Base-by-base conservation (phyloP, 2,888 invertebrate genomes). In the Diabrotica balteata region DNA sequence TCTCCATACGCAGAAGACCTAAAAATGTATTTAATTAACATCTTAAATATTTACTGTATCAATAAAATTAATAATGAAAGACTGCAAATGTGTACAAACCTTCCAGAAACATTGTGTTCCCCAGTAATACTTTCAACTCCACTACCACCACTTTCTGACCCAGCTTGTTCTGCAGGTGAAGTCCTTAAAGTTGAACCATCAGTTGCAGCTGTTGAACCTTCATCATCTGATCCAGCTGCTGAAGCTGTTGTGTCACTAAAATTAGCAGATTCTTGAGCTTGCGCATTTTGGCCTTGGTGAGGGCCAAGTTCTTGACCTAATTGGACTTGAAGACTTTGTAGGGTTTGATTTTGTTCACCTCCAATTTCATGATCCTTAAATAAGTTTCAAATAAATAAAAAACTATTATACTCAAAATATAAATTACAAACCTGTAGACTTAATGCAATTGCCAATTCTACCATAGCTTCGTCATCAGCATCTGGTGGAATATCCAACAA, bases 381-480 rank as follows among this genome's bases (percentile, higher is more conserved):
- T 43, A 46, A 62, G 7, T n/a, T 53, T 51, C 8, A 49, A 22
- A 49, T 47, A 8, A 54, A 54, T n/a, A 54, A 53, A 47, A 49
- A n/a, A 11, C 3, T 44, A 32, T 32, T 32, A 4, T 2, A 32
- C 32, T 32, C 32, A 32, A 32, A 32, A 32, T 32, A 32, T 32
- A 57, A 17, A 10, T 17, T 44, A 42, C 63, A 7, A 63, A 73
- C 78, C 80, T 97, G 96, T 44, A 98, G 87, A 76, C 97, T 97
- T 2, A 98, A 86, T 0, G 97, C 97, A 72, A 98, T 97, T 3
- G 97, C 98, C 72, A 98, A 87, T 83, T 97, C 97, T 68, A 98
- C 95, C 91, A 98, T 97, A 0, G 97, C 93, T 83, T 97, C 97
- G 82, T 98, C 97, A 80, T 97, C 97, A 1, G 96, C 95, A 83